Evolutionary conservation across 2,797 vertebrate genomes (phyloP), one percentile per base, ranked within the genome.

Genomic region (Malurus splendens): DNA sequence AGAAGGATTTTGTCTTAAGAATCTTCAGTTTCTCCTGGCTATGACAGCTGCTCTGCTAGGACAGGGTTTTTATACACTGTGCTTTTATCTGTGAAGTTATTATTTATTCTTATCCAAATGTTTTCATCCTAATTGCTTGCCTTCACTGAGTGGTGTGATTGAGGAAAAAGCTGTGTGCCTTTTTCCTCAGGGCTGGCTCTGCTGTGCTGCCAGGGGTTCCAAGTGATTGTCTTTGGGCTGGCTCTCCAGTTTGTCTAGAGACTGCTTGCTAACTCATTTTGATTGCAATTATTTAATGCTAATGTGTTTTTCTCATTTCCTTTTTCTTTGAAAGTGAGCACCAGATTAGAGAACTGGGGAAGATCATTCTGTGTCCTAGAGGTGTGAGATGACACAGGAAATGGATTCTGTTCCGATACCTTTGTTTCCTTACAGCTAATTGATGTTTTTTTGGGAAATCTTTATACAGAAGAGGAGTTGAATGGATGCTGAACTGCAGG

Each of bases 321-420:
- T 75, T 38, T 64, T 28, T 70, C 50, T 81, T 67, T 65, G 32
- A 20, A 78, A 78, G 18, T 12, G 14, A 42, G 7, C 20, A 36
- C 25, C 57, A 30, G 22, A 22, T 56, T 23, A n/a, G n/a, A 60
- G 74, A 70, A 39, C 19, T 50, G 56, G 57, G 45, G 27, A 56
- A 19, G 27, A 51, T 38, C 3, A 1, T 48, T 55, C n/a, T 28
- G 17, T 66, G 47, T 57, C 27, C 38, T 79, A 10, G 50, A 84
- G 64, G 45, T 54, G 5, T 4, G n/a, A 65, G 44, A 41, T 62
- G 32, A 13, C 24, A 23, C 10, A 16, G 45, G 51, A 86, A 66
- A 30, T 13, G 1, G 17, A 9, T 39, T 7, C 6, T 36, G 10
- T 28, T 67, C 30, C 0, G 0, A 47, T 48, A 10, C n/a, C 18